phyloP scores from a whole-genome alignment of 1,140 invertebrate genomes.

The Drosophila pandora region DNA sequence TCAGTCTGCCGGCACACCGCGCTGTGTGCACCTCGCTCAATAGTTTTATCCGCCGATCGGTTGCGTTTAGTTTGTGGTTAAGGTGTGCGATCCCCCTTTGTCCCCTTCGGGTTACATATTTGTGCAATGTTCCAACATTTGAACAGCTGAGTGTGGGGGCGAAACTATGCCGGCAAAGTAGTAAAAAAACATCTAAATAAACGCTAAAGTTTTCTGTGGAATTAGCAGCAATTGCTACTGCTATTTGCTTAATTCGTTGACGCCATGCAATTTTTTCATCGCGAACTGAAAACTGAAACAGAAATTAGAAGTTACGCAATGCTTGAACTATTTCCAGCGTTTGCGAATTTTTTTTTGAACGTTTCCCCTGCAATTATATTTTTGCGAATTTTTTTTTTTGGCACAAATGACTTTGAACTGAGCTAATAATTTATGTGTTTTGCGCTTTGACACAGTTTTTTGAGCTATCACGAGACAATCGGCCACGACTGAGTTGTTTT shows the following conservation, averaged over 20 bases:
- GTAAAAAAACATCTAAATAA: conserved; percentile 29
- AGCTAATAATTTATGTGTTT: conserved; percentile 30
- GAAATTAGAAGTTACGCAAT: conserved; percentile 60
- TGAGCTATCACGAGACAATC: conserved; percentile 30
- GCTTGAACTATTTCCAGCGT: conserved; percentile 41
- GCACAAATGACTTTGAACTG: conserved; percentile 49
- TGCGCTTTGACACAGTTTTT: conserved; percentile 49
- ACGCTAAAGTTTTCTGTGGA: conserved; percentile 14
- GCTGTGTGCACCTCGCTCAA: conserved; percentile 67
- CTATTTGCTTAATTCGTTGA: conserved; percentile 75
- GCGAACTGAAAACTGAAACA: conserved; percentile 30
- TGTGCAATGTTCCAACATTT: conserved; percentile 52
- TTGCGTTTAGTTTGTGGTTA: conserved; percentile 28
- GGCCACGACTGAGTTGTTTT: conserved; percentile 67
- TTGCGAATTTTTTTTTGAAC: conserved; percentile 40
- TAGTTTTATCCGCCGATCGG: conserved; percentile 56
- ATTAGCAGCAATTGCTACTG: conserved; percentile 48
- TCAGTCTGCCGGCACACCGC: conserved; percentile 75
- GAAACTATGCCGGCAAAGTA: conserved; percentile 43
- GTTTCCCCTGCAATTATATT: conserved; percentile 48
- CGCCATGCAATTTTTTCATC: conserved; percentile 60
- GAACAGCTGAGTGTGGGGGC: conserved; percentile 57
- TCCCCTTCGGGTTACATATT: conserved; percentile 11
- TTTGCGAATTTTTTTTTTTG: conserved; percentile 56
- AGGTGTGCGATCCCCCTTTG: conserved; percentile 17